These are phyloP conservation scores for Epinephelus fuscoguttatus DNA, from an alignment of 2,113 vertebrate species.

Conservation along the genomic window DNA sequence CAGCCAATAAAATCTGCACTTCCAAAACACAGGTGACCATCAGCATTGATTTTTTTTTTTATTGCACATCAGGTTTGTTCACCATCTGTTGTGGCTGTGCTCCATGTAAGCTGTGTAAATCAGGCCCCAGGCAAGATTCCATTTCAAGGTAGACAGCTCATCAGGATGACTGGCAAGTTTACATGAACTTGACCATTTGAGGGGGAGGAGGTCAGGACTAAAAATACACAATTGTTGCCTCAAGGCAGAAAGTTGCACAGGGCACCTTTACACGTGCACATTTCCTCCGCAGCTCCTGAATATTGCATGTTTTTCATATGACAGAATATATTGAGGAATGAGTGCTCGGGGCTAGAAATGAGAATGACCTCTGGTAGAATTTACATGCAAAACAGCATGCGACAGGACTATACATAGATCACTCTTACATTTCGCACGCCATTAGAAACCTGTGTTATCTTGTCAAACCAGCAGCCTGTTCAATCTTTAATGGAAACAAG, in stretches of 20 bases:
- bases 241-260: conserved; percentile 1
- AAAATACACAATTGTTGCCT: conserved; percentile 31
- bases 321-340: neutral
- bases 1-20: neutral
- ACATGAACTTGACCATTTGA: conserved; percentile 25
- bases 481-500: conserved; percentile 41
- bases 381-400: conserved; percentile 9
- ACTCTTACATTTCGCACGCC: neutral
- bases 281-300: conserved; percentile 28
- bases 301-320: conserved; percentile 27
- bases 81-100: conserved; percentile 34
- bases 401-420: neutral
- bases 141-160: conserved; percentile 43
- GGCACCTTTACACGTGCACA: neutral
- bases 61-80: conserved; percentile 20
- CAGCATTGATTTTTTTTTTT: conserved; percentile 1
- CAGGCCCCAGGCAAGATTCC: conserved; percentile 1
- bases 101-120: conserved; percentile 18
- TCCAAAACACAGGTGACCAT: conserved; percentile 30
- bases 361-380: conserved; percentile 9
- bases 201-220: conserved; percentile 22
- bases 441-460: conserved; percentile 9
- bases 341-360: neutral
- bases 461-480: conserved; percentile 11
- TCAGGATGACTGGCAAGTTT: conserved; percentile 45